Evolutionary conservation across 2,888 invertebrate species (phyloP).

Genomic region (Galerucella pusilla): DNA sequence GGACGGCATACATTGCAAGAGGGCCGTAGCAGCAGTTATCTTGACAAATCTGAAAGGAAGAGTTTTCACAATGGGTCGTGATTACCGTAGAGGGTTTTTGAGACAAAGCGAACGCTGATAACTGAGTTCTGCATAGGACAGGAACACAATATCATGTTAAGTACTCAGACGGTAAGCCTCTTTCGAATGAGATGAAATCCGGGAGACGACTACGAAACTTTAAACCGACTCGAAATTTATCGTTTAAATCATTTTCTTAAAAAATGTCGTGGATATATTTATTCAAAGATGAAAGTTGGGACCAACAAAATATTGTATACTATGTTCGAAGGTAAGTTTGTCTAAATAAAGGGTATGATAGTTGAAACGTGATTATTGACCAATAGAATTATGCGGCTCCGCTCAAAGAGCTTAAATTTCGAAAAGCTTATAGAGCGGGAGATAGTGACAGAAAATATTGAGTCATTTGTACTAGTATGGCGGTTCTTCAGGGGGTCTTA

Average conservation of each 20-base stretch:
- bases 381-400: no score
- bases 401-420: no score
- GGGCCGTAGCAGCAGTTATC: constrained; percentile 44
- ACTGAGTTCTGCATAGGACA: constrained; percentile 62
- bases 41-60: constrained; percentile 50
- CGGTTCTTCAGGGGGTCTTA: no score
- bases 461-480: no score
- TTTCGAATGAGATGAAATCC: constrained; percentile 23
- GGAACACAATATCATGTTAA: constrained; percentile 63
- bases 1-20: not conserved
- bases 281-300: no score
- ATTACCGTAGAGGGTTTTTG: constrained; percentile 63
- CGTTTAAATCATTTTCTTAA: not conserved
- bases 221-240: constrained; percentile 14
- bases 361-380: no score
- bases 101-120: constrained; percentile 62
- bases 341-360: no score
- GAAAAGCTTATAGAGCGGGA: no score
- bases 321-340: no score
- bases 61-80: constrained; percentile 60
- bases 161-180: constrained; percentile 50
- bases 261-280: not conserved
- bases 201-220: constrained; percentile 18
- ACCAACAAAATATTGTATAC: no score
- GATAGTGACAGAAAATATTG: no score